These are phyloP conservation scores for Trissolcus japonicus DNA, from an alignment of 2,888 invertebrate species.

Conservation along the genomic window DNA sequence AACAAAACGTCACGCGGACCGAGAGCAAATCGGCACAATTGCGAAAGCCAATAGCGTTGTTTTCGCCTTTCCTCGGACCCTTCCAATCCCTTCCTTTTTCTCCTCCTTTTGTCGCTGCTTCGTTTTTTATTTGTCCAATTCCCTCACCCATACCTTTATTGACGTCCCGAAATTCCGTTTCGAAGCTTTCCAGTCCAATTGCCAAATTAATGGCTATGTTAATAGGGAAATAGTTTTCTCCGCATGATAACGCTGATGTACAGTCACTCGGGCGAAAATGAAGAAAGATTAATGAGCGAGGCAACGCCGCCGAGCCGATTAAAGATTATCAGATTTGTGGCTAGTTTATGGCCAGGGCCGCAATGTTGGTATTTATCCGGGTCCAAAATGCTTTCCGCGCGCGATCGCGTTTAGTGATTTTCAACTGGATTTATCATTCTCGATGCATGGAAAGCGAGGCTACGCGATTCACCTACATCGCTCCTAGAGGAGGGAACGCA, in stretches of 20 bases:
- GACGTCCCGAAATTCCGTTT: conserved; percentile 29
- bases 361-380: conserved; percentile 31
- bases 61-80: conserved; percentile 20
- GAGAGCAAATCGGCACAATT: conserved; percentile 35
- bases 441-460: conserved; percentile 18
- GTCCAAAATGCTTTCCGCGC: conserved; percentile 22
- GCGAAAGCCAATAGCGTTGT: conserved; percentile 59
- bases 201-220: conserved; percentile 34
- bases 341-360: conserved; percentile 19
- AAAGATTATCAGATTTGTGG: conserved; percentile 39
- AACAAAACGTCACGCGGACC: conserved; percentile 39
- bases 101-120: conserved; percentile 5
- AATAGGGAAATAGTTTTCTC: conserved; percentile 38
- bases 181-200: conserved; percentile 6
- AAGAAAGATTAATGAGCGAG: conserved; percentile 43
- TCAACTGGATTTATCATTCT: conserved; percentile 38
- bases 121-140: neutral
- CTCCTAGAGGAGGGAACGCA: conserved; percentile 5
- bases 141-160: conserved; percentile 43
- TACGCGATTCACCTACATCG: conserved; percentile 28
- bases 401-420: conserved; percentile 34
- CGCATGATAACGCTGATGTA: conserved; percentile 34
- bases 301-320: conserved; percentile 35
- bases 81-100: conserved; percentile 10
- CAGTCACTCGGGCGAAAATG: conserved; percentile 38